Evolutionary conservation across 2,888 invertebrate species (phyloP).

Genomic region (Amphipoea oculea): DNA sequence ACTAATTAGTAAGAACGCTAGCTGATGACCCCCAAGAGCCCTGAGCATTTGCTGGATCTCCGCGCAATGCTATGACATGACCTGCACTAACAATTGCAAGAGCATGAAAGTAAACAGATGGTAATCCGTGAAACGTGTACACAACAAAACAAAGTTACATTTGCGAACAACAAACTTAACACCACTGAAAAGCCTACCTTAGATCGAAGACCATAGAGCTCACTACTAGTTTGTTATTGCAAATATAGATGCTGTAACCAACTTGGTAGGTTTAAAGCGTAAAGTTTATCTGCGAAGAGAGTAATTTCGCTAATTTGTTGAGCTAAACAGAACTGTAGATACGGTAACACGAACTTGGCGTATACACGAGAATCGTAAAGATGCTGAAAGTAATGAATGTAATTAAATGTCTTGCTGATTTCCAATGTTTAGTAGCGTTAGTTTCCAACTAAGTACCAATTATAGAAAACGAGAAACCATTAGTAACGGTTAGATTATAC

Average conservation of each 20-base stretch:
- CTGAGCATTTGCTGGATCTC: constrained; percentile 8
- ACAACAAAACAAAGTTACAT: constrained; percentile 41
- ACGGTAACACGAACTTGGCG: constrained; percentile 57
- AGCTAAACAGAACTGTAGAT: constrained; percentile 61
- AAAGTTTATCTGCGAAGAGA: constrained; percentile 66
- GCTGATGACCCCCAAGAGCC: constrained; percentile 39
- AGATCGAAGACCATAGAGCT: constrained; percentile 22
- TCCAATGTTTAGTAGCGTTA: constrained; percentile 53
- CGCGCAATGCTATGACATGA: constrained; percentile 61
- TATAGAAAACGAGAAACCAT: constrained; percentile 48
- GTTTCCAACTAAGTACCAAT: constrained; percentile 52
- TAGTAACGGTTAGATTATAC: constrained; percentile 41
- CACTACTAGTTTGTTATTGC: constrained; percentile 10
- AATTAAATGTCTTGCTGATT: constrained; percentile 60
- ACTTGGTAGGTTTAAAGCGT: constrained; percentile 58
- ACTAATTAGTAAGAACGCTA: constrained; percentile 42
- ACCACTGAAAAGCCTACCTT: constrained; percentile 38
- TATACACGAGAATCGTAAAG: constrained; percentile 55
- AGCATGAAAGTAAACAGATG: constrained; percentile 69
- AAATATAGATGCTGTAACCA: constrained; percentile 14
- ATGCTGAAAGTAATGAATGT: constrained; percentile 59
- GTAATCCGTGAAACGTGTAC: constrained; percentile 72
- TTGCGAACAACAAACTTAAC: constrained; percentile 26
- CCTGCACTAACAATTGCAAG: constrained; percentile 68
- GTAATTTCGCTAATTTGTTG: constrained; percentile 73